These are phyloP conservation scores for Paraescarpia echinospica DNA, from an alignment of 1,140 invertebrate species.

Conservation along the genomic window DNA sequence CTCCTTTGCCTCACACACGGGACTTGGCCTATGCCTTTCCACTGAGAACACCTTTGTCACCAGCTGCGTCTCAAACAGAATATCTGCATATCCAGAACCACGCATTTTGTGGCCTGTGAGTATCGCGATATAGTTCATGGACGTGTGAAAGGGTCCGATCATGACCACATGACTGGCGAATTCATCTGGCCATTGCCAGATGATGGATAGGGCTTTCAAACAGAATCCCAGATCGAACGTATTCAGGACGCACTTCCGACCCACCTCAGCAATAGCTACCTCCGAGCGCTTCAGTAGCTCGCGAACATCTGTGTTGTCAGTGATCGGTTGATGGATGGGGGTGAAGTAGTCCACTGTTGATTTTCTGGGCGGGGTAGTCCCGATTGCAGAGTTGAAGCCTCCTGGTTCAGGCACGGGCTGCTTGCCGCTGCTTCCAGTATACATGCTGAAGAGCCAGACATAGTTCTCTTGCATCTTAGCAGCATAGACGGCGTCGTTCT, in stretches of 20 bases:
- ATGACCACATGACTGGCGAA: not conserved
- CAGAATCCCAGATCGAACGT: conserved; percentile 4
- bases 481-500: too few species aligned
- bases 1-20: not conserved
- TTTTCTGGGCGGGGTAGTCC: not conserved
- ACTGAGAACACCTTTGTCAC: not conserved
- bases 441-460: too few species aligned
- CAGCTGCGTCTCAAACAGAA: not conserved
- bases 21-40: conserved; percentile 4
- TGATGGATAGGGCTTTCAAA: not conserved
- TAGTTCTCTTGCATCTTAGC: too few species aligned
- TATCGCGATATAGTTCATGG: conserved; percentile 7
- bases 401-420: not conserved
- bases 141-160: not conserved
- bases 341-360: conserved; percentile 8
- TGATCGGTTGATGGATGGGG: not conserved
- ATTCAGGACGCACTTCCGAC: not conserved
- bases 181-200: not conserved
- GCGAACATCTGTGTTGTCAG: not conserved
- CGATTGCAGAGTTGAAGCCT: not conserved
- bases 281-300: not conserved
- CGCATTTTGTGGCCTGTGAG: conserved; percentile 1
- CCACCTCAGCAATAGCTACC: not conserved
- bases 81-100: not conserved
- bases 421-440: too few species aligned